Conservation (phyloP, 1,140 invertebrate species). For the Campodea augens region DNA sequence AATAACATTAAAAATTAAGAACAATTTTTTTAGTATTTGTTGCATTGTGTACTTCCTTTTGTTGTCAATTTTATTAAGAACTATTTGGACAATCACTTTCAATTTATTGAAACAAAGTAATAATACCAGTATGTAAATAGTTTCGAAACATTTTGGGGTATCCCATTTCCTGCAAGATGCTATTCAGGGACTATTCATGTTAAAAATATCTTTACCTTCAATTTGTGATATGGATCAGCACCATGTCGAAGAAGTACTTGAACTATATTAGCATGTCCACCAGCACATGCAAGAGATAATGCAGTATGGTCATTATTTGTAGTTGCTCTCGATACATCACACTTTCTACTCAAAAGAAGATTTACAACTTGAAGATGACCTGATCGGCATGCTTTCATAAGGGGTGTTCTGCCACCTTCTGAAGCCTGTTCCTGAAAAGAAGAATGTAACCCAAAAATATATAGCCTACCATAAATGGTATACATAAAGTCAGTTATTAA, state of each 20-base stretch:
- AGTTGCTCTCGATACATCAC: slow-evolving; percentile 83
- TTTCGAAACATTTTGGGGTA: too few relatives aligned
- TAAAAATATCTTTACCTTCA: slow-evolving; percentile 65
- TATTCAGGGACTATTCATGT: too few relatives aligned
- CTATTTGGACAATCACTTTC: too few relatives aligned
- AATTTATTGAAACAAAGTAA: too few relatives aligned
- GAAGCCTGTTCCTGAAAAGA: slow-evolving; percentile 59
- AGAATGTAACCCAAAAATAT: slow-evolving; percentile 6
- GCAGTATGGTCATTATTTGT: slow-evolving; percentile 97
- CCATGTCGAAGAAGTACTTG: slow-evolving; percentile 72
- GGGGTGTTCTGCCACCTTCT: slow-evolving; percentile 82
- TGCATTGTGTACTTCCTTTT: too few relatives aligned
- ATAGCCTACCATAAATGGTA: not conserved
- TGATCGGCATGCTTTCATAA: slow-evolving; percentile 98
- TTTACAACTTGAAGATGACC: slow-evolving; percentile 97
- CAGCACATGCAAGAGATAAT: slow-evolving; percentile 87
- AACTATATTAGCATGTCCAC: slow-evolving; percentile 81
- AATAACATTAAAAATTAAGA: too few relatives aligned
- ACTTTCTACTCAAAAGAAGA: slow-evolving; percentile 81
- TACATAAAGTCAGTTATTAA: too few relatives aligned
- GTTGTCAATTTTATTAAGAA: too few relatives aligned
- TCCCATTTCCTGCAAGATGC: too few relatives aligned
- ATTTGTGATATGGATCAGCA: slow-evolving; percentile 86
- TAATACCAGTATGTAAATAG: too few relatives aligned
- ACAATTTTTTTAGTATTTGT: too few relatives aligned